Evolutionary conservation across 2,113 vertebrate genomes (phyloP).

Genomic region (Colius striatus): DNA sequence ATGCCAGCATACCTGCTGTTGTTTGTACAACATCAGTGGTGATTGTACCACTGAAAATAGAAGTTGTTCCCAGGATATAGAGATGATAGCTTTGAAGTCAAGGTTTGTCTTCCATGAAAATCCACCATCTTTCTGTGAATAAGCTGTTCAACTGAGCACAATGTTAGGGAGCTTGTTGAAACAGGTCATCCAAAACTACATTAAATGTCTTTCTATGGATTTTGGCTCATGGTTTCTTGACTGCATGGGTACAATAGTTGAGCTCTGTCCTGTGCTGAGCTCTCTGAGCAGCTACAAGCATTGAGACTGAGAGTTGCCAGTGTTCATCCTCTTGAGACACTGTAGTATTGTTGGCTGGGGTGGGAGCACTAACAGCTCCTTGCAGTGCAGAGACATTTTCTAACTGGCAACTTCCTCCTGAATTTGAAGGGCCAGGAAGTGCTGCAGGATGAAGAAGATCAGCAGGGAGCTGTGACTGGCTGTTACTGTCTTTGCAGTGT

Average conservation of each 20-base stretch:
- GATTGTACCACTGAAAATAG: not conserved
- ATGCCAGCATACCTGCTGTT: not conserved
- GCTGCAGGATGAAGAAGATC: conserved; percentile 1
- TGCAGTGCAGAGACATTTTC: conserved; percentile 10
- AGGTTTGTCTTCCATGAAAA: not conserved
- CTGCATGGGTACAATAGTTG: not conserved
- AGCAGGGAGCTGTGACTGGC: not conserved
- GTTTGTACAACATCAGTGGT: not conserved
- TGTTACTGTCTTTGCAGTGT: not conserved
- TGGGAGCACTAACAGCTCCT: not conserved
- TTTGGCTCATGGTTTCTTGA: not conserved
- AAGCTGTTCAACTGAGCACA: not conserved
- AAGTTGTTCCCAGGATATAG: not conserved
- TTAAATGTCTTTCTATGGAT: not conserved
- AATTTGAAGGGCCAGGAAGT: not conserved
- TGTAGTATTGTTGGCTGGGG: not conserved
- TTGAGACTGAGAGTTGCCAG: not conserved
- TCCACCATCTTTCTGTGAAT: not conserved
- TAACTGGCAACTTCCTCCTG: not conserved
- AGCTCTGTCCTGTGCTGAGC: not conserved
- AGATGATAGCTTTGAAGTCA: not conserved
- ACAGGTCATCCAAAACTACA: not conserved
- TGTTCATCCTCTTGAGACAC: not conserved
- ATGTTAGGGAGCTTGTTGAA: not conserved
- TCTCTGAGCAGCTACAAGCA: not conserved